Conservation (phyloP, 2,113 vertebrate genomes). For the Myiopsitta monachus region DNA sequence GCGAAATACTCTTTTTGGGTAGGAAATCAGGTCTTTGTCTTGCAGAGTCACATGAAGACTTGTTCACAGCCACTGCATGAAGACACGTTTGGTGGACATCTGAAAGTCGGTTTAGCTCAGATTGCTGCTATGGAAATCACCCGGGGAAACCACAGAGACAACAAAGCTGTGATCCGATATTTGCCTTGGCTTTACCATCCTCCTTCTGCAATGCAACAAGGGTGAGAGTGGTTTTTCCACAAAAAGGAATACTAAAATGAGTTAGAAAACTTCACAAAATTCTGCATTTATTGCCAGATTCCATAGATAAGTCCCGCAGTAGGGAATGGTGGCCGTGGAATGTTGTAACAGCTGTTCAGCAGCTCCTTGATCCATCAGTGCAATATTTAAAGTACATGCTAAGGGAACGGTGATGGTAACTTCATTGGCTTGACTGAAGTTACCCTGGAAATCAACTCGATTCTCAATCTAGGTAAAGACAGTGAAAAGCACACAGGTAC, state of each 20-base stretch:
- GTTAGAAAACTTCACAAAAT: not conserved
- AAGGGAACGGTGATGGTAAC: not conserved
- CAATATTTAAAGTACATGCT: not conserved
- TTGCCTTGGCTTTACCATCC: constrained; percentile 98
- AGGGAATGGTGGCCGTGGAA: not conserved
- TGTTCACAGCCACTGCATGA: constrained; percentile 97
- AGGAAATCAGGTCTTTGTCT: constrained; percentile 40
- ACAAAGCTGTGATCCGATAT: constrained; percentile 94
- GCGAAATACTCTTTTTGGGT: not conserved
- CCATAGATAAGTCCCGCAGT: not conserved
- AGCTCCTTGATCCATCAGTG: not conserved
- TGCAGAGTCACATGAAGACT: constrained; percentile 97
- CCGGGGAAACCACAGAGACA: constrained; percentile 96
- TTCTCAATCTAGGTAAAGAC: not conserved
- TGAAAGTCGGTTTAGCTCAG: constrained; percentile 97
- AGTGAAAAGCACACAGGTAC: not conserved
- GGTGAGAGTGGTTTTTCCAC: constrained; percentile 76
- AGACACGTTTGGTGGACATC: constrained; percentile 96
- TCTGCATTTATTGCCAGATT: not conserved
- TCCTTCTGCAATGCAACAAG: constrained; percentile 97
- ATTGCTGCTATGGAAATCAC: constrained; percentile 97
- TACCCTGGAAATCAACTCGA: not conserved
- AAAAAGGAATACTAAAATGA: not conserved
- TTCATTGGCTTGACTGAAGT: not conserved
- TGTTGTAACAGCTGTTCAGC: not conserved